Evolutionary conservation across 2,797 vertebrate species (phyloP), one percentile per base, ranked within the genome.

Genomic region (Enteromius treurensis): DNA sequence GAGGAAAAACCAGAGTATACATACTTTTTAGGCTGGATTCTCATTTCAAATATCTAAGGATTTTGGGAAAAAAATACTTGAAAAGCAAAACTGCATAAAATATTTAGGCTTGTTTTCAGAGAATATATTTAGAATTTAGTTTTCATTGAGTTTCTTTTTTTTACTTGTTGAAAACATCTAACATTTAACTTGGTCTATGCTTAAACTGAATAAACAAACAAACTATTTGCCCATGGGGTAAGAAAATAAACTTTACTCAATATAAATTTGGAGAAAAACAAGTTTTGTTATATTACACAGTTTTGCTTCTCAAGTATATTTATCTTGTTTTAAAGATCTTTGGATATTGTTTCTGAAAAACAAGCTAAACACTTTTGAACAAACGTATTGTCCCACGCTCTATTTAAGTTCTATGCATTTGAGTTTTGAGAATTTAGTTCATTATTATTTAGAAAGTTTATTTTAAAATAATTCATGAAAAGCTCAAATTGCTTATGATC

Each of bases 71-170:
- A 77, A 62, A 4, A 23, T 67, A 78, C 37, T 26, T 49, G 9
- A 78, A 47, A 34, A 47, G 60, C 40, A 78, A 65, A 65, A 5
- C 26, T 9, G 42, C 77, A 79, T 79, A 47, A 67, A 79, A 64
- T 78, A 64, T 64, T 42, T 26, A 77, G 53, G 23, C n/a, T 42
- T 26, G 34, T 77, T 77, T 77, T 19, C 53, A 58, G 4, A 42
- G n/a, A 77, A 60, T 26, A 26, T 77, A 26, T 60, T 60, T 76
- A 17, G 21, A 60, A 26, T 77, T 53, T 9, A 19, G n/a, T 32
- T 77, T 47, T 65, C 14, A 26, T 37, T 67, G 17, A 37, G 32
- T 64, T 71, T 37, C 3, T 32, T 32, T 32, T 37, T 37, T 53
- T 55, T 51, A 55, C 32, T n/a, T 75, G 11, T 29, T 76, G 23